phyloP scores from a whole-genome alignment of 2,113 vertebrate genomes.

The Ptyas mucosa region DNA sequence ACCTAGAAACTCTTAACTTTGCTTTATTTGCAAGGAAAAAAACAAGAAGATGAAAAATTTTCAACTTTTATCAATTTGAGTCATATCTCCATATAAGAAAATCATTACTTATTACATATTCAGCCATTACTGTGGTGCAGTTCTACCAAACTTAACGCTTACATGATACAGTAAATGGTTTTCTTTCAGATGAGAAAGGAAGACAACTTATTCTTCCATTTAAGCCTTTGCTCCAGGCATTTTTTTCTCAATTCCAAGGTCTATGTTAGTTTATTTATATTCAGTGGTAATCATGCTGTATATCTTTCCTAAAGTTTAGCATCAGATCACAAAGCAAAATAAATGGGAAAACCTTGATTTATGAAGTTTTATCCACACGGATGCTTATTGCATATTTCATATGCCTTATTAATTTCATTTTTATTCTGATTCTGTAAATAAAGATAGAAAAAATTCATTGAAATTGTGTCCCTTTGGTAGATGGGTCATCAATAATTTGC shows the following conservation, averaged over 20 bases:
- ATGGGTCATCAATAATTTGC: background rate
- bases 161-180: background rate
- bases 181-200: background rate
- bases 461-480: background rate
- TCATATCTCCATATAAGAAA: background rate
- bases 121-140: background rate
- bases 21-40: background rate
- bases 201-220: background rate
- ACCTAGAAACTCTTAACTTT: background rate
- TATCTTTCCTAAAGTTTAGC: background rate
- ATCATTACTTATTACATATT: background rate
- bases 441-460: background rate
- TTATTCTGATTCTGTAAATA: background rate
- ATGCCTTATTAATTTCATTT: background rate
- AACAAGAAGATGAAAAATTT: background rate
- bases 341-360: background rate
- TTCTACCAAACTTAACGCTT: background rate
- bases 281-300: background rate
- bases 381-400: background rate
- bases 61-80: background rate
- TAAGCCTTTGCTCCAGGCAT: background rate
- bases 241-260: background rate
- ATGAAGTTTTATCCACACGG: background rate
- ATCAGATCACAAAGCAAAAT: background rate
- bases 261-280: background rate